phyloP scores from a whole-genome alignment of 2,797 vertebrate genomes.

The Mustela erminea region DNA sequence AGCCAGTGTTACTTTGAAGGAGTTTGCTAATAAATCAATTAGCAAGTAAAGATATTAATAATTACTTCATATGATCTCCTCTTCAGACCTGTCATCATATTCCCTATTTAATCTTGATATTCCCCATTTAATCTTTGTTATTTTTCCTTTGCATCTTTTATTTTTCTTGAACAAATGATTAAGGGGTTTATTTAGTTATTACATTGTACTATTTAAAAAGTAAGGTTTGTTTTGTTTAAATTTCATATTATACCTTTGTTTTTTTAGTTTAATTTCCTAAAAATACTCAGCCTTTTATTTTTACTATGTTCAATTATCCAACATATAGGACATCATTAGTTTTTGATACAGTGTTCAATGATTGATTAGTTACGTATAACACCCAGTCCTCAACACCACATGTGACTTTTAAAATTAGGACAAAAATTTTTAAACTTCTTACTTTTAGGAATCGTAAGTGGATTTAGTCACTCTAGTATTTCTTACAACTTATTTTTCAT shows the following conservation, averaged over 20 bases:
- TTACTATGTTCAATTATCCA: no score
- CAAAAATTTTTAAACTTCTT: background rate
- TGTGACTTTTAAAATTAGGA: background rate
- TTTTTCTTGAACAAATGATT: background rate
- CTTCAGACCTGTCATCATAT: background rate
- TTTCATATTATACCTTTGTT: background rate
- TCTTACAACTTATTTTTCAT: background rate
- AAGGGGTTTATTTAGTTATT: background rate
- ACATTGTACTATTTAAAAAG: background rate
- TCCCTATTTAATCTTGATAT: background rate
- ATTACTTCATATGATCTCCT: background rate
- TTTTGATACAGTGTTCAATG: no score
- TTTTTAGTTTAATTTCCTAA: background rate
- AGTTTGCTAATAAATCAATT: background rate
- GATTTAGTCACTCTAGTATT: background rate
- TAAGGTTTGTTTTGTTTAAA: background rate
- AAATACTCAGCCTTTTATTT: background rate
- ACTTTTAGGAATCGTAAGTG: background rate
- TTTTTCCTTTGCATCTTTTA: background rate
- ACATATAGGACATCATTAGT: no score
- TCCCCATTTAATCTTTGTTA: background rate
- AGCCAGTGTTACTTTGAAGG: background rate
- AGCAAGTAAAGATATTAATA: background rate
- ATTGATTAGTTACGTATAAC: no score
- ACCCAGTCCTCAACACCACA: no score